phyloP scores from a whole-genome alignment of 2,888 invertebrate species.

The Hyppa rectilinea region DNA sequence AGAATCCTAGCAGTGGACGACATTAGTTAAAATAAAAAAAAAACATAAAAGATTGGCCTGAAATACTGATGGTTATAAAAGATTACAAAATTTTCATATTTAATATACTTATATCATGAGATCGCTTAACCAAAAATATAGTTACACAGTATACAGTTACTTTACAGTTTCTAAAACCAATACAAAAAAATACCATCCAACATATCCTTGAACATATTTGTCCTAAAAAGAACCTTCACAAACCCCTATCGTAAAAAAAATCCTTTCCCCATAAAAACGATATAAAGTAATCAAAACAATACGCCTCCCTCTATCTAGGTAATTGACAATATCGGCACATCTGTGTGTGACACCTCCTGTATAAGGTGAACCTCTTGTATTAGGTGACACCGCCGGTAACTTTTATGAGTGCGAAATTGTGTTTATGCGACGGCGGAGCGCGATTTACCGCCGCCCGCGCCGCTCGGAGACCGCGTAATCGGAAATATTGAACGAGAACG shows the following conservation, averaged over 20 bases:
- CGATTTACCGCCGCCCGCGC: conserved; percentile 79
- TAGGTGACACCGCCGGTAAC: conserved; percentile 82
- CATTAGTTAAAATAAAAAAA: too few relatives aligned
- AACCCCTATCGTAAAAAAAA: conserved; percentile 48
- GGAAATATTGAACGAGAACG: conserved; percentile 86
- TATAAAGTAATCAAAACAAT: conserved; percentile 60
- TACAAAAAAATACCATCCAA: background rate
- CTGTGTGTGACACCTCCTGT: conserved; percentile 60
- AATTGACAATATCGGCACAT: conserved; percentile 77
- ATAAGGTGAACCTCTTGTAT: conserved; percentile 65
- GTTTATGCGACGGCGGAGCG: conserved; percentile 85
- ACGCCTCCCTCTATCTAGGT: conserved; percentile 47
- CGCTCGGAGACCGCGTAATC: conserved; percentile 76
- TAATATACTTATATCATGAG: too few relatives aligned
- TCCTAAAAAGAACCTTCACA: background rate
- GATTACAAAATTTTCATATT: too few relatives aligned
- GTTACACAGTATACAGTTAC: too few relatives aligned
- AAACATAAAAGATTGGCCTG: too few relatives aligned
- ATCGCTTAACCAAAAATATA: too few relatives aligned
- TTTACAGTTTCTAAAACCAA: background rate
- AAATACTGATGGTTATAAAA: too few relatives aligned
- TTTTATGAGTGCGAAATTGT: conserved; percentile 90
- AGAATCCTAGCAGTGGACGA: too few relatives aligned
- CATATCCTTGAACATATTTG: background rate
- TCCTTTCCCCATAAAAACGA: conserved; percentile 55